Percentiles rank a stretch among this genome's conserved stretches.
Evolutionary conservation across 2,797 vertebrate genomes (phyloP).

Genomic region (Gambelia wislizenii): DNA sequence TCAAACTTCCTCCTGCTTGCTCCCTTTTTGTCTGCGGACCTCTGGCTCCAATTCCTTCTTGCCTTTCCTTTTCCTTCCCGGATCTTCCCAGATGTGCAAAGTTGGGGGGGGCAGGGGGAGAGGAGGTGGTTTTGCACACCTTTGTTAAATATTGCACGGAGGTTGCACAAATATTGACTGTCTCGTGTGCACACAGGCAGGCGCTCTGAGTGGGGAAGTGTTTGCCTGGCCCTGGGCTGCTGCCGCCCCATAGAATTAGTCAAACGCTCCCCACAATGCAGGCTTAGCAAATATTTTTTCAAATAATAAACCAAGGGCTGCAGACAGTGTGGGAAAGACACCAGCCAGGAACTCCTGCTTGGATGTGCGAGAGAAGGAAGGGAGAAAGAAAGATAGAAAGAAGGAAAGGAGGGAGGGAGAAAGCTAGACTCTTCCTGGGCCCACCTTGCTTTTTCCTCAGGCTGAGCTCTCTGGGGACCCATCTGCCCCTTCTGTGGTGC

Average conservation of each 20-base stretch:
- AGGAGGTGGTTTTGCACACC: conserved; percentile 61
- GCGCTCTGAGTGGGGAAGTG: conserved; percentile 22
- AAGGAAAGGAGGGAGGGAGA: neutral
- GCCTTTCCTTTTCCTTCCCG: conserved; percentile 5
- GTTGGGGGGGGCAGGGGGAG: neutral
- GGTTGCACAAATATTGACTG: conserved; percentile 76
- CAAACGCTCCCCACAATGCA: conserved; percentile 46
- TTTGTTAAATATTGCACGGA: conserved; percentile 67
- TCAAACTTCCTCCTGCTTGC: neutral
- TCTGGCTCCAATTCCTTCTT: neutral
- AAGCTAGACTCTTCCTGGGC: conserved; percentile 37
- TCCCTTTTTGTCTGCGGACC: too few relatives aligned
- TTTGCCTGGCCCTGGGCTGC: conserved; percentile 61
- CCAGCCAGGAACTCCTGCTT: conserved; percentile 21
- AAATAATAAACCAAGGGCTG: conserved; percentile 51
- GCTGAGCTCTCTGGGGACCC: conserved; percentile 33
- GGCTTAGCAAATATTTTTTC: conserved; percentile 56
- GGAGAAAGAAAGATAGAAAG: neutral
- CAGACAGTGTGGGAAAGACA: conserved; percentile 57
- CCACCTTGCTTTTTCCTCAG: conserved; percentile 33
- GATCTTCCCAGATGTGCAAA: conserved; percentile 52
- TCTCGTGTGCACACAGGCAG: conserved; percentile 47
- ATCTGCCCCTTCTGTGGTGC: rapidly evolving
- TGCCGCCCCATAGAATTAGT: conserved; percentile 33
- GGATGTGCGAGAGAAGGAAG: neutral